Conservation (phyloP, 2,113 vertebrate species). For the Pelecanus crispus region DNA sequence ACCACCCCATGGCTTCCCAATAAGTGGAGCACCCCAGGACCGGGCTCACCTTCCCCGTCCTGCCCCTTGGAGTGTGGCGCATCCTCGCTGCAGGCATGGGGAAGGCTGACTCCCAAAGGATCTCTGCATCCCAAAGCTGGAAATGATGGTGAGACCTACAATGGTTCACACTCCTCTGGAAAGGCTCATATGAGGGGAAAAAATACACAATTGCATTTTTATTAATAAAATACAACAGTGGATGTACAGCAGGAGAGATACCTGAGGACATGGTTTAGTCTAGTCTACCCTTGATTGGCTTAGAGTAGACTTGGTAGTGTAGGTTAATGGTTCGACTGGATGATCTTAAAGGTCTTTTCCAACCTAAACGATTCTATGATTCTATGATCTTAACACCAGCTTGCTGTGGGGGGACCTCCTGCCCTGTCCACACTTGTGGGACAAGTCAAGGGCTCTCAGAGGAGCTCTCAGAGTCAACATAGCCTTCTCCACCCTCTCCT, state of each 20-base stretch:
- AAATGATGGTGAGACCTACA: accelerated
- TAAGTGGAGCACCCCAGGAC: not conserved
- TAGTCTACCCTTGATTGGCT: no score
- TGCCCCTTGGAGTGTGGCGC: accelerated
- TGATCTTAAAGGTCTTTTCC: no score
- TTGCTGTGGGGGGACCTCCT: not conserved
- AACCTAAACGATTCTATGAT: no score
- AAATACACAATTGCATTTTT: accelerated
- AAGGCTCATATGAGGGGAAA: accelerated
- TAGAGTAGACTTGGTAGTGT: no score
- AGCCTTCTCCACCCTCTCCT: not conserved
- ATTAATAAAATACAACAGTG: not conserved
- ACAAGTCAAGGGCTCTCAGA: not conserved
- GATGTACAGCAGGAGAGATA: not conserved
- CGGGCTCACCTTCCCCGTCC: not conserved
- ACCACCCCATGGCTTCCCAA: not conserved
- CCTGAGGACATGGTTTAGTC: no score
- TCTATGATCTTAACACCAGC: not conserved
- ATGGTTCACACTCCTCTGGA: not conserved
- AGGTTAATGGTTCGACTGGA: no score
- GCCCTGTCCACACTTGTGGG: not conserved
- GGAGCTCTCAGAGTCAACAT: not conserved
- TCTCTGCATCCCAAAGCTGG: not conserved
- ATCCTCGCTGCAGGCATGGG: not conserved
- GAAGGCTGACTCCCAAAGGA: not conserved